Evolutionary conservation across 2,888 invertebrate genomes (phyloP).

Genomic region (Drosophila merina): DNA sequence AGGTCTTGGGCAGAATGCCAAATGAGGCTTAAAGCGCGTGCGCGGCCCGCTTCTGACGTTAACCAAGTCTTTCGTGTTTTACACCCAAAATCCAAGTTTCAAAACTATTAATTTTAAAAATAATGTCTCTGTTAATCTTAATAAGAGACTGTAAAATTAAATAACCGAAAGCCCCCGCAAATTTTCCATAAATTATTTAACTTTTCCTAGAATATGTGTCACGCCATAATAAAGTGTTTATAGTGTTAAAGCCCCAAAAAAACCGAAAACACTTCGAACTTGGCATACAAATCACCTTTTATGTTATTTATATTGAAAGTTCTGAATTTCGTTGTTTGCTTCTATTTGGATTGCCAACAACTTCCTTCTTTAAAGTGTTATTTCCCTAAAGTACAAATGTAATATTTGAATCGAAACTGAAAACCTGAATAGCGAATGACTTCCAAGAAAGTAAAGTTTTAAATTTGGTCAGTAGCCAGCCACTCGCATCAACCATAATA

Average conservation of each 20-base stretch:
- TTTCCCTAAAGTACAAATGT: constrained; percentile 13
- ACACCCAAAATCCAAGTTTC: constrained; percentile 32
- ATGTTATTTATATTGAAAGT: constrained; percentile 22
- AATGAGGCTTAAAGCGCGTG: constrained; percentile 63
- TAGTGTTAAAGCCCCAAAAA: constrained; percentile 53
- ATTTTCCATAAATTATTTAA: not conserved
- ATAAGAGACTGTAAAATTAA: too few relatives aligned
- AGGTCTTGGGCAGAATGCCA: constrained; percentile 48
- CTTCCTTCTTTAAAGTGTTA: constrained; percentile 47
- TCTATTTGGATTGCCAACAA: constrained; percentile 48
- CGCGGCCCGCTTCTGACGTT: constrained; percentile 52
- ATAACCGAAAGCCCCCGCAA: too few relatives aligned
- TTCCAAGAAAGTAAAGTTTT: constrained; percentile 39
- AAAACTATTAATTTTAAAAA: too few relatives aligned
- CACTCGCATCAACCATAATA: constrained; percentile 20
- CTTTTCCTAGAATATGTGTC: not conserved
- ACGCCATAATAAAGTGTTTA: not conserved
- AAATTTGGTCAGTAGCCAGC: constrained; percentile 11
- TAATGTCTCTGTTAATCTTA: too few relatives aligned
- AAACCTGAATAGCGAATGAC: constrained; percentile 31
- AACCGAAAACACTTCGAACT: constrained; percentile 1
- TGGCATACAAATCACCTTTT: constrained; percentile 56
- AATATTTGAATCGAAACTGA: constrained; percentile 5
- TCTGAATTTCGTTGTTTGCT: constrained; percentile 36
- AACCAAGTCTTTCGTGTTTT: constrained; percentile 25